These are phyloP conservation scores for Ephialtes manifestator DNA, from an alignment of 2,888 invertebrate species.

Conservation along the genomic window DNA sequence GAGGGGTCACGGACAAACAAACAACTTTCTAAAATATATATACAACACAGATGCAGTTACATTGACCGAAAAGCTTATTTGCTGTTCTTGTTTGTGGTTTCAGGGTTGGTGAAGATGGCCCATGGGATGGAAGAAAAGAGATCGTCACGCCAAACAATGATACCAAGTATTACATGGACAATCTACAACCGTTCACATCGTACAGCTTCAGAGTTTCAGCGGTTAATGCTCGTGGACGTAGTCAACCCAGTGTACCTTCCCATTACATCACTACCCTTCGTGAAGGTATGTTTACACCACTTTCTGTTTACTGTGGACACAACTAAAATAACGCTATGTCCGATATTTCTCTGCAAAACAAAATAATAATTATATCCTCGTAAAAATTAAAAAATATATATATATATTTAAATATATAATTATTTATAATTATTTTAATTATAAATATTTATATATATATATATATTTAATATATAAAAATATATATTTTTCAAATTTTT, in stretches of 20 bases:
- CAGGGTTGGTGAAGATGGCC: slow-evolving; percentile 91
- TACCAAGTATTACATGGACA: slow-evolving; percentile 89
- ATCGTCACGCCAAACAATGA: slow-evolving; percentile 89
- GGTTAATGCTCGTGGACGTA: slow-evolving; percentile 91
- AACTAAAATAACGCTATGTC: not conserved
- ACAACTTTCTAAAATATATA: too few species aligned
- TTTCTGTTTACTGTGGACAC: not conserved
- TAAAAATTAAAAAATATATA: too few species aligned
- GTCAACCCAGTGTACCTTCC: slow-evolving; percentile 90
- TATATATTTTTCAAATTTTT: too few species aligned
- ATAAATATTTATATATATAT: too few species aligned
- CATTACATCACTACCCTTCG: slow-evolving; percentile 92
- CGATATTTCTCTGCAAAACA: not conserved
- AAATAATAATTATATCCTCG: too few species aligned
- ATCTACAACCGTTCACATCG: slow-evolving; percentile 91
- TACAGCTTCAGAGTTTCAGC: slow-evolving; percentile 92
- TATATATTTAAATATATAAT: too few species aligned
- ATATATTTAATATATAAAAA: too few species aligned
- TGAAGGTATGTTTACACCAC: slow-evolving; percentile 87
- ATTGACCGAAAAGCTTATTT: not conserved
- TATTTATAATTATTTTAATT: too few species aligned
- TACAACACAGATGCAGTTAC: not conserved
- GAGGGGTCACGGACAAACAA: too few species aligned
- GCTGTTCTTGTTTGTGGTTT: slow-evolving; percentile 74
- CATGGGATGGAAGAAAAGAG: slow-evolving; percentile 89